Conservation (phyloP, 2,113 vertebrate species). For the Saccopteryx leptura region DNA sequence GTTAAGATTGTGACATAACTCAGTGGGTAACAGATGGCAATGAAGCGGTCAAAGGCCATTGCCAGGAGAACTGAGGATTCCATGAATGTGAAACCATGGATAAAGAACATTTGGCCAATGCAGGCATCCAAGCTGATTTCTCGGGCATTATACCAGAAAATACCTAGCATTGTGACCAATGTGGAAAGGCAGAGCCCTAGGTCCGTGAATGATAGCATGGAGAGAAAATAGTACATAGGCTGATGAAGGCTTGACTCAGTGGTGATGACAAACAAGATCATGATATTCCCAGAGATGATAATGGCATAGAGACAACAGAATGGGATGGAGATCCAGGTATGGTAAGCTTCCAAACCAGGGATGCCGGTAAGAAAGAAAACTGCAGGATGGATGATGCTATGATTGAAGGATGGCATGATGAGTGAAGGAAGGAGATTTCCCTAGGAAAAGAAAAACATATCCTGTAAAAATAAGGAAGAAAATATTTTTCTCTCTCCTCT, state of each 20-base stretch:
- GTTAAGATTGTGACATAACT: constrained; percentile 77
- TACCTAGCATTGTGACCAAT: constrained; percentile 56
- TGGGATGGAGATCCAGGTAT: constrained; percentile 62
- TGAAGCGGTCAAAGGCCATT: constrained; percentile 81
- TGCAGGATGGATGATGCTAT: constrained; percentile 32
- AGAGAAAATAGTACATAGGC: constrained; percentile 81
- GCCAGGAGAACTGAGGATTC: constrained; percentile 79
- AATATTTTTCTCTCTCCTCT: not conserved
- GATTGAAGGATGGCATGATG: constrained; percentile 65
- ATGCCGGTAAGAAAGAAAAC: constrained; percentile 79
- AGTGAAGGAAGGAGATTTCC: not conserved
- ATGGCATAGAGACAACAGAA: constrained; percentile 74
- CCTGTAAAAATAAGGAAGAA: constrained; percentile 23
- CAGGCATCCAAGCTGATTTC: constrained; percentile 79
- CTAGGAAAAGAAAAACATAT: not conserved
- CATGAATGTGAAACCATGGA: constrained; percentile 79
- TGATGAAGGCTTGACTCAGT: constrained; percentile 72
- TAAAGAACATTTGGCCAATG: constrained; percentile 84
- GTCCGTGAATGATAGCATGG: constrained; percentile 70
- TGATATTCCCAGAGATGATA: constrained; percentile 76
- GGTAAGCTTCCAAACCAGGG: constrained; percentile 66
- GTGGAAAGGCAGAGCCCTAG: constrained; percentile 74
- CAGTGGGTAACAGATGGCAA: constrained; percentile 82
- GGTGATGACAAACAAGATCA: constrained; percentile 70
- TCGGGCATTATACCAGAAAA: constrained; percentile 76